Evolutionary conservation across 2,888 invertebrate species (phyloP), one percentile per base, ranked within the genome.

Genomic region (Sepioteuthis lessoniana): DNA sequence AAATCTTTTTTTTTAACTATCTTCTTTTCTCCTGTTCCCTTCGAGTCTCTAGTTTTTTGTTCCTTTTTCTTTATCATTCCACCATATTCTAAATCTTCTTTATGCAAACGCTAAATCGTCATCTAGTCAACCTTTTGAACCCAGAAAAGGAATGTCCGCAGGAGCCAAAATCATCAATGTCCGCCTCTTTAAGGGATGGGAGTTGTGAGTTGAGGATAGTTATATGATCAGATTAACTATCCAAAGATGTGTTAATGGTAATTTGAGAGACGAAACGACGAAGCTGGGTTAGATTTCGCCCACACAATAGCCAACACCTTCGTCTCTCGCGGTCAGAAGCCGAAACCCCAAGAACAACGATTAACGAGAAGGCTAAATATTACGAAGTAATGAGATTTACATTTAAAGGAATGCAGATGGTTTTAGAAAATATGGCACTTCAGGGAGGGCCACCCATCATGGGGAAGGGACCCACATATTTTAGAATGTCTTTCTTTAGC

Each of bases 231-330:
- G 13, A 76, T n/a, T n/a, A 76, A 76, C 76, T n/a, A 76, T 76
- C 76, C n/a, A n/a, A 35, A 76, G 76, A 76, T 76, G 76, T 76
- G n/a, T n/a, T 76, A 76, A 76, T 76, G 76, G 76, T 76, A 76
- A 76, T 76, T 76, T 76, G 76, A 76, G 76, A 76, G n/a, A n/a
- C 76, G n/a, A 19, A 35, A n/a, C 35, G 16, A 19, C n/a, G 76
- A 76, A 16, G 3, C 19, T 13, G 76, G 76, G 76, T 76, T 76
- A n/a, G n/a, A 76, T 76, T 76, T 76, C 76, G 19, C 76, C 28
- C n/a, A 76, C 55, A 76, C 76, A 76, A 76, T 76, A 35, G 76
- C 76, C 76, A n/a, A n/a, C 76, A 76, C n/a, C 35, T 76, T 76
- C 76, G 76, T 76, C 76, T 76, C 76, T 76, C 76, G 76, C 76